Evolutionary conservation across 1,140 invertebrate genomes (phyloP), one percentile per base, ranked within the genome.

Genomic region (Drosophila chauvacae): DNA sequence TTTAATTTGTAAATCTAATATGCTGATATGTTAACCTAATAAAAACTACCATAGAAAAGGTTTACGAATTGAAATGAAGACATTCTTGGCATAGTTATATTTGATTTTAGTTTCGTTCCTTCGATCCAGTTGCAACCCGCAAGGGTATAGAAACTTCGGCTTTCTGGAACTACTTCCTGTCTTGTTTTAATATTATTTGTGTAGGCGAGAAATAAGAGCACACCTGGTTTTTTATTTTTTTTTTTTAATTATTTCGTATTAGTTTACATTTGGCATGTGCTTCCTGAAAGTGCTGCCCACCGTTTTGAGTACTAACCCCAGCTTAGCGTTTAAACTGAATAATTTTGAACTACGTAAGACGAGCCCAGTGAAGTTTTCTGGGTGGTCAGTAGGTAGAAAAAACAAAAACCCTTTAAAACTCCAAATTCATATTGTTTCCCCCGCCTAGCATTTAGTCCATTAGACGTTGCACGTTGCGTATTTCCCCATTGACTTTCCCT

Each of bases 291-390:
- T 63, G 14, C 56, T 77, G 72, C 55, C 73, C 39, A 20, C 41
- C 39, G 18, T 50, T 72, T 16, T 61, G 63, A 68, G 28, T 70
- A 88, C 80, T 80, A 80, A 87, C 61, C 76, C 56, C 50, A 65
- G 80, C 72, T 65, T 81, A 56, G 61, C 41, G 11, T 47, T 33
- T 10, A 62, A 47, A 20, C 28, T 33, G 18, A 37, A 53, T 60
- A 61, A 33, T 47, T 47, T n/a, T 20, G 11, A 28, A n/a, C 56
- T 62, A 28, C 30, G 14, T 39, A 53, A 41, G 57, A 45, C 26
- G 4, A 55, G 1, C 33, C 51, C 42, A 57, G 44, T 35, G 13
- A 16, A 13, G n/a, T 23, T 56, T 78, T 53, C 35, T 60, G 45
- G 47, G 23, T 45, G 39, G 45, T 53, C 47, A 14, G 41, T 55